A percentile compares a stretch with the other conserved stretches of the same genome.
Evolutionary conservation across 1,140 invertebrate species (phyloP).

Genomic region (Triops cancriformis): DNA sequence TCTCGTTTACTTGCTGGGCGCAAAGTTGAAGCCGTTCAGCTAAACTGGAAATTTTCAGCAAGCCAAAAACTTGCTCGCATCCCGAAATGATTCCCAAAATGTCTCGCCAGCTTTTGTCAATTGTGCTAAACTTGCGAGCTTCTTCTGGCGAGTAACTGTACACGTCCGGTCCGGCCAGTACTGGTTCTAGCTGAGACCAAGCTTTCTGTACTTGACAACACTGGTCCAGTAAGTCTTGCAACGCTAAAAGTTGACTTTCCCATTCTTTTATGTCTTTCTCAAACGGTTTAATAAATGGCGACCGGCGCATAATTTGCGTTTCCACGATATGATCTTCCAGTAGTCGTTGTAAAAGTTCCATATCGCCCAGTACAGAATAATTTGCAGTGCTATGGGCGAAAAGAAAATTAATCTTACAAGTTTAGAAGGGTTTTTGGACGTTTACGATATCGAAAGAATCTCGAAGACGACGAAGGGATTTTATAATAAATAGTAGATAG

Average conservation of each 20-base stretch:
- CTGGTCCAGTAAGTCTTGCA: conserved; percentile 89
- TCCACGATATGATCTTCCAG: conserved; percentile 95
- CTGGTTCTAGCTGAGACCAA: conserved; percentile 96
- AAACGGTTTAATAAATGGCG: conserved; percentile 93
- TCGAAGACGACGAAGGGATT: no score
- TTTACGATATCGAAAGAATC: no score
- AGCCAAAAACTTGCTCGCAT: conserved; percentile 72
- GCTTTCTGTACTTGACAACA: conserved; percentile 93
- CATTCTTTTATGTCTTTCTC: conserved; percentile 52
- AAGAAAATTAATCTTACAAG: conserved; percentile 5
- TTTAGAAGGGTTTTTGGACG: no score
- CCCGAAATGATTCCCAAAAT: conserved; percentile 76
- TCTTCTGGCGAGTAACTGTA: conserved; percentile 75
- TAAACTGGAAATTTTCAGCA: conserved; percentile 73
- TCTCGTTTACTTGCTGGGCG: conserved; percentile 29
- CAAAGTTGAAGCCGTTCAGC: conserved; percentile 17
- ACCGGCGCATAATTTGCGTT: conserved; percentile 95
- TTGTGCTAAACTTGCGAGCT: conserved; percentile 77
- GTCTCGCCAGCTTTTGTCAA: conserved; percentile 92
- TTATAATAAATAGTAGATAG: no score
- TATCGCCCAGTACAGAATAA: conserved; percentile 76
- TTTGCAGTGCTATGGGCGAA: conserved; percentile 67
- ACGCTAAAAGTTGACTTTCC: conserved; percentile 63
- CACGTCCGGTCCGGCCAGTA: conserved; percentile 96
- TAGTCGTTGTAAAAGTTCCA: conserved; percentile 91